A percentile compares a stretch with the other conserved stretches of the same genome.
phyloP scores from a whole-genome alignment of 2,113 vertebrate species.

The Triplophysa tibetana region DNA sequence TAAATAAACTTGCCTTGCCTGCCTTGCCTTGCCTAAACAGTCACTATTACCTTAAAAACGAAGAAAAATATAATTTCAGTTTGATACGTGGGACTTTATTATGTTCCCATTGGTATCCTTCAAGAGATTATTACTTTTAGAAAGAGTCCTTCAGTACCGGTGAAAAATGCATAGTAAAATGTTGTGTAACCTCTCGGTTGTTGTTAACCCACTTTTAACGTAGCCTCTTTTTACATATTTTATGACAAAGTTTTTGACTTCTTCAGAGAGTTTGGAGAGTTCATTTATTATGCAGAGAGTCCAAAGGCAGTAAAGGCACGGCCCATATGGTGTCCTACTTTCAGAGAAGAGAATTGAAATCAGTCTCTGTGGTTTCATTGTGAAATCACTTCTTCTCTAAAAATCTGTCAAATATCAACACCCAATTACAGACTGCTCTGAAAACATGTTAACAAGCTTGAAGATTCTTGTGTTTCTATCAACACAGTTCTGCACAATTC shows the following conservation, averaged over 20 bases:
- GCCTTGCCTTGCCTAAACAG: no score
- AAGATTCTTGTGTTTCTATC: neutral
- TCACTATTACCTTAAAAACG: no score
- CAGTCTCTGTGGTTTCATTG: constrained; percentile 9
- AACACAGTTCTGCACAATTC: neutral
- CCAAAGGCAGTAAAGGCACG: constrained; percentile 5
- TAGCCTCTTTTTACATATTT: neutral
- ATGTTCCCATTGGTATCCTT: no score
- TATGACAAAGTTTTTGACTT: neutral
- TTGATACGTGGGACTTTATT: no score
- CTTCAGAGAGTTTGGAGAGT: neutral
- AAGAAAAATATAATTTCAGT: no score
- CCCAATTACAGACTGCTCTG: neutral
- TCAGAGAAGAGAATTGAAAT: neutral
- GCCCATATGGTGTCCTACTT: constrained; percentile 8
- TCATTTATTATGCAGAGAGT: neutral
- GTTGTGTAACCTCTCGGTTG: neutral
- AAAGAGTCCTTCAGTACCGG: neutral
- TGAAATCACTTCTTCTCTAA: constrained; percentile 1
- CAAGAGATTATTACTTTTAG: neutral
- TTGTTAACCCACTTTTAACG: neutral
- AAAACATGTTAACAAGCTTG: constrained; percentile 2
- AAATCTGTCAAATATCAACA: constrained; percentile 1
- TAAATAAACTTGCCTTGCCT: no score
- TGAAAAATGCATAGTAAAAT: neutral